Percentiles rank a stretch among this genome's conserved stretches.
phyloP scores from a whole-genome alignment of 2,888 invertebrate species.

The Conomelus anceps region DNA sequence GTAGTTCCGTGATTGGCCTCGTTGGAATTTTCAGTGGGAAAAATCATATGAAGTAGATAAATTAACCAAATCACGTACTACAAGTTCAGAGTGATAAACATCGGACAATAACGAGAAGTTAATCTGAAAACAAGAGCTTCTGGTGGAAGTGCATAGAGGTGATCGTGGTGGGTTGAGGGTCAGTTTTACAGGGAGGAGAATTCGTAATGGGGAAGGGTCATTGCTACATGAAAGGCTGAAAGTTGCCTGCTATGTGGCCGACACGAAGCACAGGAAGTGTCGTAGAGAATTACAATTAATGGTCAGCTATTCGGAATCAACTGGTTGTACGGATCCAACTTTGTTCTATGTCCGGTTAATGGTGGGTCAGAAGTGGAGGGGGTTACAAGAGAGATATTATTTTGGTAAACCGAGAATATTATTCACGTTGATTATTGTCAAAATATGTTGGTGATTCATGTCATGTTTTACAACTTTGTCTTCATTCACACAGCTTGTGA shows the following conservation, averaged over 20 bases:
- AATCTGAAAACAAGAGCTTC: neutral
- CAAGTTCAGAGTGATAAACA: neutral
- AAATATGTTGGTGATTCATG: too few species aligned
- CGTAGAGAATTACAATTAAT: neutral
- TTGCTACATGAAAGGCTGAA: neutral
- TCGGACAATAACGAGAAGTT: neutral
- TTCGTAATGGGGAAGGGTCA: neutral
- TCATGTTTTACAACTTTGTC: too few species aligned
- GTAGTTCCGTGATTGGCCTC: too few species aligned
- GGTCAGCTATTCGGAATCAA: neutral
- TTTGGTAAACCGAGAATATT: too few species aligned
- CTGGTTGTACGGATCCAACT: neutral
- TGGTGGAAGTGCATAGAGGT: neutral
- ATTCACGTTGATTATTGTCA: too few species aligned
- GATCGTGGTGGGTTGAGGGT: neutral
- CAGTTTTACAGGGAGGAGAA: neutral
- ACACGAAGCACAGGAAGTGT: neutral
- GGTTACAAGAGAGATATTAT: neutral
- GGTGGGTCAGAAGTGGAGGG: neutral
- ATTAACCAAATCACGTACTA: too few species aligned
- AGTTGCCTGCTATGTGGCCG: neutral
- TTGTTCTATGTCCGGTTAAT: neutral
- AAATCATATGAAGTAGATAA: too few species aligned
- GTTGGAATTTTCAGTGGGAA: too few species aligned
- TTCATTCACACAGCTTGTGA: too few species aligned